These are phyloP conservation scores for Sarcophilus harrisii DNA, from an alignment of 2,797 vertebrate species.

Conservation along the genomic window DNA sequence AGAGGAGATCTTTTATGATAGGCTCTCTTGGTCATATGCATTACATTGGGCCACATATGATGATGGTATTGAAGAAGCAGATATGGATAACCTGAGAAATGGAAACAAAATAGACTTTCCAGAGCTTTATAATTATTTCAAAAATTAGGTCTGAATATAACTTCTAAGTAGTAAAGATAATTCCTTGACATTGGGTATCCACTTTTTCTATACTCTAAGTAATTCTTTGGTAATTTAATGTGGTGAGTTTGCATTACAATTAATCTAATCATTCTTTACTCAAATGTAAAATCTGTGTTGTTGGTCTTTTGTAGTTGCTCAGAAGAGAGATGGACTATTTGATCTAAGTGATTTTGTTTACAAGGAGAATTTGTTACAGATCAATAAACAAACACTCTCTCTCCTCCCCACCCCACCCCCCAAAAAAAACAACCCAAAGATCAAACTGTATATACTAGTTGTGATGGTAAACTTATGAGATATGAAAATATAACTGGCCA, in stretches of 20 bases:
- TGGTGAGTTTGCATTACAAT: neutral
- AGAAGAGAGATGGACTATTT: neutral
- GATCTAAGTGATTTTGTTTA: neutral
- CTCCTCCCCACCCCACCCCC: too few species aligned
- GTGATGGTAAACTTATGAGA: fast-evolving
- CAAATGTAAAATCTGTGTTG: fast-evolving
- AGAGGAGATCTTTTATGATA: neutral
- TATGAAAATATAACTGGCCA: fast-evolving
- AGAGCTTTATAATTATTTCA: neutral
- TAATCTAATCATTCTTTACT: neutral
- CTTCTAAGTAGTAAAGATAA: neutral
- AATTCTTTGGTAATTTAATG: neutral
- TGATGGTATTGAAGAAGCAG: neutral
- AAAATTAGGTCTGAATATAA: neutral
- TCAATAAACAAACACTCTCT: too few species aligned
- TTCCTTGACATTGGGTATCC: neutral
- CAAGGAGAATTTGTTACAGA: too few species aligned
- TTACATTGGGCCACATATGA: neutral
- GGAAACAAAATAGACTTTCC: neutral
- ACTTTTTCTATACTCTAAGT: neutral
- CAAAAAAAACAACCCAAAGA: too few species aligned
- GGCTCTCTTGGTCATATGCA: neutral
- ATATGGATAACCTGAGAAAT: neutral
- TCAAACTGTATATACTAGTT: too few species aligned
- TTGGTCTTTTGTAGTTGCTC: too few species aligned